These are phyloP conservation scores for Gnatocerus cornutus DNA, from an alignment of 2,888 invertebrate genomes.

Conservation along the genomic window DNA sequence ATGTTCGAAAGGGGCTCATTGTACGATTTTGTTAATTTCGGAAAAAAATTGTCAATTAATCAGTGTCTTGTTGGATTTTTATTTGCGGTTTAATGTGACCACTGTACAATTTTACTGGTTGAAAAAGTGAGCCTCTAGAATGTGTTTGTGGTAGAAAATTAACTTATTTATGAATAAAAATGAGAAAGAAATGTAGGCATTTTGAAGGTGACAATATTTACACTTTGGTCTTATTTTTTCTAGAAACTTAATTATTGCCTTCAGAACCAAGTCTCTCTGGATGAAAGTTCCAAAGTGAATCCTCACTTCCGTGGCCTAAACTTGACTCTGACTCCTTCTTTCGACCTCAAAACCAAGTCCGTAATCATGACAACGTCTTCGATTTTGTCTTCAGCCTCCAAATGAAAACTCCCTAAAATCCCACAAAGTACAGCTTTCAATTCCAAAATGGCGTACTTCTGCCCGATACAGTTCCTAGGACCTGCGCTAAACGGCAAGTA, in stretches of 20 bases:
- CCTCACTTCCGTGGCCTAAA: constrained; percentile 50
- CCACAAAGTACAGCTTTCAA: constrained; percentile 75
- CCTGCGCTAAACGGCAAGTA: constrained; percentile 81
- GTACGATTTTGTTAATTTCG: not conserved
- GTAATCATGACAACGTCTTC: constrained; percentile 70
- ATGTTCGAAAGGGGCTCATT: constrained; percentile 7
- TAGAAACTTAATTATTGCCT: no score
- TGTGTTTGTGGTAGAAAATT: constrained; percentile 54
- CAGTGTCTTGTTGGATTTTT: constrained; percentile 1
- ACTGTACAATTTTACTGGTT: not conserved
- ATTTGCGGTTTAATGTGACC: not conserved
- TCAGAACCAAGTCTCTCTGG: no score
- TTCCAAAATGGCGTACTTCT: constrained; percentile 79
- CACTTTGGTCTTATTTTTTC: no score
- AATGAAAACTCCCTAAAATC: constrained; percentile 73
- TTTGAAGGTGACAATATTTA: not conserved
- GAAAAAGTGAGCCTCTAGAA: constrained; percentile 49
- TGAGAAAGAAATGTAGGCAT: not conserved
- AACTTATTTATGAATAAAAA: constrained; percentile 55
- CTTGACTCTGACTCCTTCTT: constrained; percentile 69
- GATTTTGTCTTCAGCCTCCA: constrained; percentile 72
- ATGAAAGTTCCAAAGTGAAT: no score
- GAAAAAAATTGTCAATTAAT: constrained; percentile 15
- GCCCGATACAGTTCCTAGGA: constrained; percentile 80
- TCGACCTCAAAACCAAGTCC: constrained; percentile 72